phyloP scores from a whole-genome alignment of 2,797 vertebrate species.

The Loriculus beryllinus region DNA sequence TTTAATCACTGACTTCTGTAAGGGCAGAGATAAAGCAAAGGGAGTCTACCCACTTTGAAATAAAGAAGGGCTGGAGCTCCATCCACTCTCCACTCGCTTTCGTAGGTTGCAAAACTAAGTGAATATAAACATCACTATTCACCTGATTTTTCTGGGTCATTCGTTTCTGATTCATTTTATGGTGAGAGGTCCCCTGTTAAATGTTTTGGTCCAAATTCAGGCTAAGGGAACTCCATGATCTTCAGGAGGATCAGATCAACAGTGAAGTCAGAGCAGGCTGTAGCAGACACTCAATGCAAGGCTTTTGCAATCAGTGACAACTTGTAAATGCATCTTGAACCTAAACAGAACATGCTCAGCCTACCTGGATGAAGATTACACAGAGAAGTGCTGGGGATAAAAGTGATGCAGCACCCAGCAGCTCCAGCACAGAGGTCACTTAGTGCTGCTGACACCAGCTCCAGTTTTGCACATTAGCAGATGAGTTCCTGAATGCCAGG shows the following conservation, averaged over 20 bases:
- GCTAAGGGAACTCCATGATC: background rate
- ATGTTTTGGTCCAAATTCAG: background rate
- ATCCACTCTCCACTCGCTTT: background rate
- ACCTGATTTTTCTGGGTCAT: background rate
- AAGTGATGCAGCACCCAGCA: background rate
- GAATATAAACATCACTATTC: background rate
- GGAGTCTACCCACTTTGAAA: background rate
- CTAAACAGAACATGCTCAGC: background rate
- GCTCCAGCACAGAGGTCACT: background rate
- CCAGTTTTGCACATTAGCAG: background rate
- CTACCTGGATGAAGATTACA: too few species aligned
- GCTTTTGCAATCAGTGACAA: background rate
- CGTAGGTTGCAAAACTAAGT: background rate
- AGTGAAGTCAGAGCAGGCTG: background rate
- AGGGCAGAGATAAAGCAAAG: background rate
- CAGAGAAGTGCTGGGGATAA: rapidly evolving
- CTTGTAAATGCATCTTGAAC: rapidly evolving
- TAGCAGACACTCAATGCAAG: background rate
- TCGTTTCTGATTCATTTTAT: background rate
- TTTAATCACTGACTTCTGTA: background rate
- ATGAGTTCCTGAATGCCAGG: background rate
- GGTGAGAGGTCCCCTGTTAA: background rate
- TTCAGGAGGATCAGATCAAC: background rate
- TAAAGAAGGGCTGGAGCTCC: background rate
- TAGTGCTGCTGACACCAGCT: background rate